Evolutionary conservation across 2,113 vertebrate genomes (phyloP).

Genomic region (Raphicerus campestris): DNA sequence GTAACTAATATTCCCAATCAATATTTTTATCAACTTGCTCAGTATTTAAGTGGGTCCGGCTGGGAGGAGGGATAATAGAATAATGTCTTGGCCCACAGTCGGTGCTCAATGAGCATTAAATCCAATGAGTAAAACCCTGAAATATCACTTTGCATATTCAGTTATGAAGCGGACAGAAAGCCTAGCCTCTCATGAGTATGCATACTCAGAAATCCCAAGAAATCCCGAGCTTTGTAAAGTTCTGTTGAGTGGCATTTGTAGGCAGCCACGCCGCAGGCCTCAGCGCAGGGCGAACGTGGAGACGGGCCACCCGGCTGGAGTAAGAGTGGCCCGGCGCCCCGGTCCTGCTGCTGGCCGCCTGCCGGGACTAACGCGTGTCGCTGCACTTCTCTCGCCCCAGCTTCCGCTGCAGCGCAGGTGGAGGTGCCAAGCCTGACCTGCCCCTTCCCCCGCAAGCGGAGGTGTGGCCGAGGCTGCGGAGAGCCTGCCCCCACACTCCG

Average conservation of each 20-base stretch:
- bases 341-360: background rate
- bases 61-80: background rate
- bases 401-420: accelerated
- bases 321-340: background rate
- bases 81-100: background rate
- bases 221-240: background rate
- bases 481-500: accelerated
- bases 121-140: background rate
- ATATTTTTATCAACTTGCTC: background rate
- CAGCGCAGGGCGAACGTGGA: accelerated
- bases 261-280: too few species aligned
- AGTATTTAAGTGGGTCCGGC: background rate
- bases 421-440: background rate
- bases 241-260: background rate
- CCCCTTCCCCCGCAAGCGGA: background rate
- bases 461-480: background rate
- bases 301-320: background rate
- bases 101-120: background rate
- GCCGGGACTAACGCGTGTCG: background rate
- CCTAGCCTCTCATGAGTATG: accelerated
- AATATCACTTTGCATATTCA: background rate
- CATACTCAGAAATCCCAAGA: background rate
- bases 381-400: background rate
- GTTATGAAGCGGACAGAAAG: background rate
- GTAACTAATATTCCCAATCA: background rate